Percentiles rank a stretch among this genome's conserved stretches.
Evolutionary conservation across 2,888 invertebrate species (phyloP).

Genomic region (Danaus chrysippus): DNA sequence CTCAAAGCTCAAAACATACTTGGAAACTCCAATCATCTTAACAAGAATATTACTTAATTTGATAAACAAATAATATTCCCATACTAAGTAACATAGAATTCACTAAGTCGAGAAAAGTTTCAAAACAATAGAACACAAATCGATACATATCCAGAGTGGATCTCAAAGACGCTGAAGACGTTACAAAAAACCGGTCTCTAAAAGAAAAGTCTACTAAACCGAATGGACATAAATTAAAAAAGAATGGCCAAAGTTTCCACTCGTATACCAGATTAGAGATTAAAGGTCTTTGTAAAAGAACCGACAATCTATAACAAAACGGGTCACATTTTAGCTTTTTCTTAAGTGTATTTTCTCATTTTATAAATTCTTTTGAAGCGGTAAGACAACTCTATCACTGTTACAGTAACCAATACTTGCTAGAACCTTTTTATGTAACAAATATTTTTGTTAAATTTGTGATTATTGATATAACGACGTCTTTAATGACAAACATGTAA

Average conservation of each 20-base stretch:
- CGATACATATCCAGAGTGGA: too few species aligned
- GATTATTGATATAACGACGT: too few species aligned
- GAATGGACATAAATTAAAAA: constrained; percentile 61
- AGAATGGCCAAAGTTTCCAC: constrained; percentile 68
- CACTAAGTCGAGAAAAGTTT: too few species aligned
- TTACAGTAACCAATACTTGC: background rate
- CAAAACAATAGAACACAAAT: too few species aligned
- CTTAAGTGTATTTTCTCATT: constrained; percentile 2
- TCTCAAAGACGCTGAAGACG: background rate
- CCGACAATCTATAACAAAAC: constrained; percentile 42
- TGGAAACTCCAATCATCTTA: too few species aligned
- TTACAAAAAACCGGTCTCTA: background rate
- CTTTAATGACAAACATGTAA: too few species aligned
- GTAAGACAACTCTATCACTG: background rate
- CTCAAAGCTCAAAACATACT: too few species aligned
- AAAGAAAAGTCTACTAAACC: constrained; percentile 29
- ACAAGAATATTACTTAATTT: too few species aligned
- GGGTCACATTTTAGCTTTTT: constrained; percentile 14
- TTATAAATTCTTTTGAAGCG: background rate
- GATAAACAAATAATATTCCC: too few species aligned
- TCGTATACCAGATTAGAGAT: constrained; percentile 69
- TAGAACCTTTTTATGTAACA: too few species aligned
- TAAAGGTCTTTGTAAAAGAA: constrained; percentile 55
- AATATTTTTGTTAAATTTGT: too few species aligned
- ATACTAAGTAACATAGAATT: too few species aligned